These are phyloP conservation scores for Drosophila aldrichi DNA, from an alignment of 2,888 invertebrate species.

Conservation along the genomic window DNA sequence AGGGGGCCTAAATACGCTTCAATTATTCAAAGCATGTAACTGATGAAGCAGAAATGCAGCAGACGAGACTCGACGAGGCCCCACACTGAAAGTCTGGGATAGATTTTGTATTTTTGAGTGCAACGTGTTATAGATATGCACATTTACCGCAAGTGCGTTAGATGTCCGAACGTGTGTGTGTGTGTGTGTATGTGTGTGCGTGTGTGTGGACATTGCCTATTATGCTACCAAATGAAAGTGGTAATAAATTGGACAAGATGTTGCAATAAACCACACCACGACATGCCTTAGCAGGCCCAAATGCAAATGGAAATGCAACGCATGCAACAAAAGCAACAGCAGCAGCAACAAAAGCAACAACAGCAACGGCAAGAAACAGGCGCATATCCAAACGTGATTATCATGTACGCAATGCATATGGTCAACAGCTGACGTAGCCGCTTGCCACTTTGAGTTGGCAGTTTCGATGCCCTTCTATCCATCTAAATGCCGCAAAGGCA, in stretches of 20 bases:
- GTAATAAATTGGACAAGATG: slow-evolving; percentile 83
- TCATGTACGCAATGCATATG: slow-evolving; percentile 64
- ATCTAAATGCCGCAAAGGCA: slow-evolving; percentile 14
- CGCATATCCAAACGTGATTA: slow-evolving; percentile 70
- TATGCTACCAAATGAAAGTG: slow-evolving; percentile 82
- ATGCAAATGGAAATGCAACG: slow-evolving; percentile 71
- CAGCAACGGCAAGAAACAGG: slow-evolving; percentile 29
- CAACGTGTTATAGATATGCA: slow-evolving; percentile 76
- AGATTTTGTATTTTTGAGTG: slow-evolving; percentile 72
- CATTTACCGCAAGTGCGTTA: slow-evolving; percentile 67
- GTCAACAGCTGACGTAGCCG: slow-evolving; percentile 73
- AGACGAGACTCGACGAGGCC: slow-evolving; percentile 24
- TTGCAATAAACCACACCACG: slow-evolving; percentile 80
- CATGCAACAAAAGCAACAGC: slow-evolving; percentile 38
- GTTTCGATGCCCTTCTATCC: slow-evolving; percentile 26
- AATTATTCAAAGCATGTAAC: slow-evolving; percentile 83
- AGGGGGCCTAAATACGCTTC: slow-evolving; percentile 72
- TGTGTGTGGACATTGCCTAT: slow-evolving; percentile 68
- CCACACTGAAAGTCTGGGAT: slow-evolving; percentile 25
- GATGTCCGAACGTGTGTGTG: slow-evolving; percentile 2
- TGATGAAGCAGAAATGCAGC: slow-evolving; percentile 80
- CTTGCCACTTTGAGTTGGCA: slow-evolving; percentile 41
- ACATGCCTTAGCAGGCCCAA: slow-evolving; percentile 51
- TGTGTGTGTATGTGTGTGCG: slow-evolving; percentile 22
- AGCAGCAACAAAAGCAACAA: slow-evolving; percentile 25